Conservation (phyloP, 2,113 vertebrate species). For the Diadophis punctatus region DNA sequence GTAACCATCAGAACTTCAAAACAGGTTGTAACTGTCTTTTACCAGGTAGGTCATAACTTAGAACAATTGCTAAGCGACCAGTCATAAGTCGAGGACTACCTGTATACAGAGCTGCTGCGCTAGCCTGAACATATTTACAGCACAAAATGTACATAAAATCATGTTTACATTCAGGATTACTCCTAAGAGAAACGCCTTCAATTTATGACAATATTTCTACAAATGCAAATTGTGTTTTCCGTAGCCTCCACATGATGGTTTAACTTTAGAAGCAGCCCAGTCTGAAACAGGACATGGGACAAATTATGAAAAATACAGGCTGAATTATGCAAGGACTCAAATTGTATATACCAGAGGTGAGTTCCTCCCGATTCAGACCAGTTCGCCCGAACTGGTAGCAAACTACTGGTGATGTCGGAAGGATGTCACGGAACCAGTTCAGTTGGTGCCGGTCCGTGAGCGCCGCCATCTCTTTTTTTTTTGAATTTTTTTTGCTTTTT, state of each 20-base stretch:
- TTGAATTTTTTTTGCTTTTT: no score
- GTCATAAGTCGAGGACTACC: neutral
- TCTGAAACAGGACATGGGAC: neutral
- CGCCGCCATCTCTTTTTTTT: no score
- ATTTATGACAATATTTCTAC: neutral
- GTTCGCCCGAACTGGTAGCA: no score
- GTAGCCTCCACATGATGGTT: neutral
- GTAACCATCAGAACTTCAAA: neutral
- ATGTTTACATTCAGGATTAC: neutral
- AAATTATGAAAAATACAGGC: neutral
- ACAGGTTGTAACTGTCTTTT: neutral
- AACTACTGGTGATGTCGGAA: no score
- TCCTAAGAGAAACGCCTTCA: neutral
- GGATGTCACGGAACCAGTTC: no score
- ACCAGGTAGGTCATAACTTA: neutral
- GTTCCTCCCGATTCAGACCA: no score
- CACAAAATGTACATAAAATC: neutral
- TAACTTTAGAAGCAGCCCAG: neutral
- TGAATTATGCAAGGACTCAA: neutral
- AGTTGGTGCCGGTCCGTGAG: no score
- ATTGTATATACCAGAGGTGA: neutral
- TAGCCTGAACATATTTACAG: neutral
- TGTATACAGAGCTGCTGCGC: neutral
- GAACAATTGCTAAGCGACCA: neutral
- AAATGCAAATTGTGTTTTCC: neutral